Evolutionary conservation across 2,113 vertebrate genomes (phyloP), one percentile per base, ranked within the genome.

Genomic region (Xiphophorus couchianus): DNA sequence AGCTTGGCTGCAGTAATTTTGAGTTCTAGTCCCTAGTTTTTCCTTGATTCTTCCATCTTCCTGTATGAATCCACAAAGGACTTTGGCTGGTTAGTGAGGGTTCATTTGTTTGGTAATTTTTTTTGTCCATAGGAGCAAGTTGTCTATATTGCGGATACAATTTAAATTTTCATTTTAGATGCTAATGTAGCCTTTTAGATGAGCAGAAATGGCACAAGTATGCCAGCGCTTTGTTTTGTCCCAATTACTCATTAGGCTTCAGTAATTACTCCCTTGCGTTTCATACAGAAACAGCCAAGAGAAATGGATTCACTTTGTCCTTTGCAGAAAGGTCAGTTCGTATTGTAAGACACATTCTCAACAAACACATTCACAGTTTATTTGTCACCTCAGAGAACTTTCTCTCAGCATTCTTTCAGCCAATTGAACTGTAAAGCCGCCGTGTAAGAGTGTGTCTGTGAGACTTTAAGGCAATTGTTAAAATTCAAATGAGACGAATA

Each of bases 141-240:
- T 79, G 48, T 72, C 67, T 79, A 62, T 61, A 33, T 66, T 73
- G 79, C 0, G 19, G 76, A 42, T 63, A 78, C 80, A 72, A 76
- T 67, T 77, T 83, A 78, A 33, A 82, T 82, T 83, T 80, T 73
- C 76, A 77, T 91, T 91, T 77, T 76, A 90, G 82, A 90, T 88
- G 85, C 74, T 78, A 90, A 90, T 90, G 84, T 89, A 84, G 86
- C 82, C 87, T 90, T 90, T 90, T 71, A 82, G 77, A 62, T 68
- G 54, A 80, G 66, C 71, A 72, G 74, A 83, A 77, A 87, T 64
- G 64, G 69, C 39, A 44, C 1, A 14, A 74, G 81, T 77, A 44
- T 74, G 69, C 70, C 6, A 3, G 37, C 28, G 60, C 81, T 84
- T 88, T 88, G 81, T 86, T 88, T 89, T 54, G 68, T 72, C 64